Evolutionary conservation across 1,140 invertebrate species (phyloP), one percentile per base, ranked within the genome.

Genomic region (Hyles vespertilio): DNA sequence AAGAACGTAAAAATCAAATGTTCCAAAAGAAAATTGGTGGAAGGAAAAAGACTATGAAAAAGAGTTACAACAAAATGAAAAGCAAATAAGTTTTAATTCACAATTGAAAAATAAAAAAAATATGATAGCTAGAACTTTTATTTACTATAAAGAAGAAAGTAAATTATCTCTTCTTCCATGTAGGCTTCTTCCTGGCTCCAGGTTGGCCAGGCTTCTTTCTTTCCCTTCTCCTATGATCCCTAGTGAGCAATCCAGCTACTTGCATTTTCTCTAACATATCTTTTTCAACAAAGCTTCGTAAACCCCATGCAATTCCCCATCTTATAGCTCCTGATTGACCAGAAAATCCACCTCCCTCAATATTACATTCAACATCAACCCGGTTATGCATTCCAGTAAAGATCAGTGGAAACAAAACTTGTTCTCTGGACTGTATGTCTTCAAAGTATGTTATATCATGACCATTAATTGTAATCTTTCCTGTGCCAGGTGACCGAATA

Each of bases 151-250:
- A 33, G 32, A 12, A 61, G 10, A n/a, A 56, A 33, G 32, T 36
- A 63, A 91, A 73, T 92, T 94, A 97, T 90, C 95, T 92, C 78
- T 94, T 97, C 79, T 95, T 96, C 98, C 98, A 99, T 60, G 97
- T 98, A 74, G 93, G 97, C 83, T 97, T 98, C 75, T 93, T 95
- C 77, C 98, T 94, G 36, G 98, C 96, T 74, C 95, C 95, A 79
- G 93, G 92, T 90, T 98, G 96, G 48, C 98, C 98, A 49, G 94
- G 94, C 92, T 99, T 99, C 92, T 98, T 98, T 70, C 98, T 92
- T 88, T 99, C 98, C 64, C 92, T 92, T 36, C 77, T 87, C 58
- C 98, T 91, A 52, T 89, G 91, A 84, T 99, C 98, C 76, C 90
- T 90, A 40, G 95, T 96, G 33, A 99, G 86, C 59, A 99, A 83